Evolutionary conservation across 2,888 invertebrate genomes (phyloP).

Genomic region (Schizotus pectinicornis): DNA sequence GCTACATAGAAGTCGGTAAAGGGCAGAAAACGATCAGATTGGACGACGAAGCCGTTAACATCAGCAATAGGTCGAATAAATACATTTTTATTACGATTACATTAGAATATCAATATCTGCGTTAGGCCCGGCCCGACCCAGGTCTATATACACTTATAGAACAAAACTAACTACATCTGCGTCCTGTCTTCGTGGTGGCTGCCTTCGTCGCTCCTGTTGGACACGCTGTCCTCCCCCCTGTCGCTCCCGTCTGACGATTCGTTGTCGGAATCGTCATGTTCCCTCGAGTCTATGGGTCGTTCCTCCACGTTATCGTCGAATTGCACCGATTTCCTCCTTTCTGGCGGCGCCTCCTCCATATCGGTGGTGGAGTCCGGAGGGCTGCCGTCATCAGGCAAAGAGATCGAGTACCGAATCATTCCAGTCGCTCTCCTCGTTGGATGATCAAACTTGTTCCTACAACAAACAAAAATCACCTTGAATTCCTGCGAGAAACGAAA

Average conservation of each 20-base stretch:
- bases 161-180: no score
- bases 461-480: background rate
- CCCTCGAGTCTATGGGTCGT: slow-evolving; percentile 35
- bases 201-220: no score
- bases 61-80: no score
- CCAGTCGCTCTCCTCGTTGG: slow-evolving; percentile 30
- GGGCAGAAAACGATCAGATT: no score
- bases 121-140: no score
- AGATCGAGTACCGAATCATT: slow-evolving; percentile 10
- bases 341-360: slow-evolving; percentile 39
- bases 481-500: background rate
- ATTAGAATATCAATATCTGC: no score
- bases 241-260: background rate
- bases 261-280: background rate
- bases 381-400: background rate
- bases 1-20: no score
- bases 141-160: no score
- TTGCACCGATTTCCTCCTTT: slow-evolving; percentile 43
- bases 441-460: slow-evolving; percentile 18
- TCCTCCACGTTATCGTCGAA: slow-evolving; percentile 44
- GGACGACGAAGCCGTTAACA: no score
- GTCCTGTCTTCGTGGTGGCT: no score
- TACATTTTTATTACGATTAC: no score
- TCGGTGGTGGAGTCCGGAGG: slow-evolving; percentile 20
- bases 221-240: no score